phyloP scores from a whole-genome alignment of 1,140 invertebrate genomes.

The Drosophila pachea region DNA sequence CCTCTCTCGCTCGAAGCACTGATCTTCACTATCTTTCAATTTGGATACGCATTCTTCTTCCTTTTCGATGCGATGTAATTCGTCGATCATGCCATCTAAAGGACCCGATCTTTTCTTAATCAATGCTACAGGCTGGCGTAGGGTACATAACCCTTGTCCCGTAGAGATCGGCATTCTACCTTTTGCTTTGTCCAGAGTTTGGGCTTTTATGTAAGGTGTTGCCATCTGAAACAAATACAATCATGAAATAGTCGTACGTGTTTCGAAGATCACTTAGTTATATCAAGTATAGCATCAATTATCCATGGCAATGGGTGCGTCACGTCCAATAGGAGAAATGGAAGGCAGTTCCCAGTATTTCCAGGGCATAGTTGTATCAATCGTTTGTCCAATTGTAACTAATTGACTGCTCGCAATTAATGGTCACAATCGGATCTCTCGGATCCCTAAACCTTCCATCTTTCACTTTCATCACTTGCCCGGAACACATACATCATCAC shows the following conservation, averaged over 20 bases:
- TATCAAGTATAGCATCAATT: slow-evolving; percentile 2
- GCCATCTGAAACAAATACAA: slow-evolving; percentile 44
- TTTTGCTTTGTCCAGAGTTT: slow-evolving; percentile 35
- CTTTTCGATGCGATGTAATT: slow-evolving; percentile 25
- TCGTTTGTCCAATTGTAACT: too few relatives aligned
- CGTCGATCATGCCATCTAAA: slow-evolving; percentile 47
- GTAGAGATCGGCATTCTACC: slow-evolving; percentile 10
- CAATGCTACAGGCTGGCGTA: slow-evolving; percentile 51
- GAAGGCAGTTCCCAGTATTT: too few relatives aligned
- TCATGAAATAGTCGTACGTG: slow-evolving; percentile 22
- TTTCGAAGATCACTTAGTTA: neutral
- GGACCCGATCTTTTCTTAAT: slow-evolving; percentile 63
- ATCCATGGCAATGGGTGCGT: neutral
- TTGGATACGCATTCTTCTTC: neutral
- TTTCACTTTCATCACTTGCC: too few relatives aligned
- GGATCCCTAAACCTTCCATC: too few relatives aligned
- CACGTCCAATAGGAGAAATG: too few relatives aligned
- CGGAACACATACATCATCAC: too few relatives aligned
- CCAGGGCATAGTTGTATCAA: too few relatives aligned
- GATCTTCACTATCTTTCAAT: too few relatives aligned
- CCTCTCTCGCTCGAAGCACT: too few relatives aligned
- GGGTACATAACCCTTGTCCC: slow-evolving; percentile 8
- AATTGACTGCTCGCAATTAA: too few relatives aligned
- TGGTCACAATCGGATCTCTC: too few relatives aligned
- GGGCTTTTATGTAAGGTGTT: slow-evolving; percentile 20